Evolutionary conservation across 2,113 vertebrate genomes (phyloP).

Genomic region (Periophthalmodon schlosseri): DNA sequence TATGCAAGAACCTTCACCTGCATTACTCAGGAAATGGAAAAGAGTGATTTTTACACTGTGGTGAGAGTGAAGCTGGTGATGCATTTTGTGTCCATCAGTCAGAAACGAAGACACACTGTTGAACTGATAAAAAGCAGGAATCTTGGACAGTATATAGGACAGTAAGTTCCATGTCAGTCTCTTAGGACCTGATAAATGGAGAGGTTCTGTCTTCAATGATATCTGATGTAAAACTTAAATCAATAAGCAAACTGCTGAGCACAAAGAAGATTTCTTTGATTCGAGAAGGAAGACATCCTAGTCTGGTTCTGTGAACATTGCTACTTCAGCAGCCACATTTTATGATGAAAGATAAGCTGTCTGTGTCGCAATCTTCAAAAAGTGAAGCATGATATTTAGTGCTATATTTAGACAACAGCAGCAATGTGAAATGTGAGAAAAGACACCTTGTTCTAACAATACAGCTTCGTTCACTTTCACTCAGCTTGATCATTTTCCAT

Average conservation of each 20-base stretch:
- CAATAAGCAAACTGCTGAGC: not conserved
- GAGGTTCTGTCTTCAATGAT: not conserved
- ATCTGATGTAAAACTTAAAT: not conserved
- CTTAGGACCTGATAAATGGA: not conserved
- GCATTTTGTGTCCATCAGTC: not conserved
- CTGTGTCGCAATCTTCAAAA: conserved; percentile 3
- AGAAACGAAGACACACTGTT: not conserved
- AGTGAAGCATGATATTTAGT: not conserved
- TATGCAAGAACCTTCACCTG: too few relatives aligned
- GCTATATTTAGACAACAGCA: conserved; percentile 3
- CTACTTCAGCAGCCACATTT: not conserved
- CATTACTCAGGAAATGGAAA: too few relatives aligned
- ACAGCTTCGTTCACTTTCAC: not conserved
- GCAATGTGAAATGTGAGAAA: not conserved
- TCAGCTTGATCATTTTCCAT: not conserved
- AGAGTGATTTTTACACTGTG: too few relatives aligned
- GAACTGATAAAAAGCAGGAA: not conserved
- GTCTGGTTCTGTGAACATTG: not conserved
- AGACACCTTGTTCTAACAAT: not conserved
- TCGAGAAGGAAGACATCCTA: not conserved
- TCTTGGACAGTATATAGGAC: not conserved
- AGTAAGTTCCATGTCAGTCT: not conserved
- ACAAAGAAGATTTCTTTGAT: not conserved
- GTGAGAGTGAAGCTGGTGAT: too few relatives aligned
- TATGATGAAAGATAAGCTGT: not conserved